These are phyloP conservation scores for Percopsis omiscomaycus DNA, from an alignment of 2,797 vertebrate species.

Conservation along the genomic window DNA sequence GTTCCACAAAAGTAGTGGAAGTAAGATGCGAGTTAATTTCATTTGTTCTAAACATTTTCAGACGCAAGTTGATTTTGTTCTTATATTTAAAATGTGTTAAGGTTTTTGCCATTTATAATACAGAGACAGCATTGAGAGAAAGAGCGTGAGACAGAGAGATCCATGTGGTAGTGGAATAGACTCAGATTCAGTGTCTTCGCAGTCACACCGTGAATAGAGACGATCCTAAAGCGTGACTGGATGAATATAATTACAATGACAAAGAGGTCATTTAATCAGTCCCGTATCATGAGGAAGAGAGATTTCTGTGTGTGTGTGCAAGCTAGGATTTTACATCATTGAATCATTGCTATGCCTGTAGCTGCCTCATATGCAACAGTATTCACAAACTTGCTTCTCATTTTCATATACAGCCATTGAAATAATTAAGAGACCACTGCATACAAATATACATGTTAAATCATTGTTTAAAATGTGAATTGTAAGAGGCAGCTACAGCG, in stretches of 20 bases:
- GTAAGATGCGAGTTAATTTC: too few relatives aligned
- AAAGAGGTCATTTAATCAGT: conserved; percentile 40
- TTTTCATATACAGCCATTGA: neutral
- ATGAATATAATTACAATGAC: conserved; percentile 36
- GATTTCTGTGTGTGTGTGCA: conserved; percentile 22
- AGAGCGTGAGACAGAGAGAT: too few relatives aligned
- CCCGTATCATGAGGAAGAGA: conserved; percentile 43
- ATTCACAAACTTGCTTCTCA: neutral
- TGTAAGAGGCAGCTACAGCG: neutral
- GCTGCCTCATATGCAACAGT: neutral
- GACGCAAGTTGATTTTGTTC: too few relatives aligned
- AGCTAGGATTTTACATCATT: neutral
- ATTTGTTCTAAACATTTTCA: too few relatives aligned
- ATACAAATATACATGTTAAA: neutral
- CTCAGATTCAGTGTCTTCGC: too few relatives aligned
- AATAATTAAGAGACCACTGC: neutral
- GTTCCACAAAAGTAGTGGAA: too few relatives aligned
- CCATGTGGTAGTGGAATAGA: too few relatives aligned
- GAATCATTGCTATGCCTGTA: neutral
- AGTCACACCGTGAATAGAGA: neutral
- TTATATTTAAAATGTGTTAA: too few relatives aligned
- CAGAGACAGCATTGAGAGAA: too few relatives aligned
- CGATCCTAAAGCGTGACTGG: conserved; percentile 6
- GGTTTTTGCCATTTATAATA: too few relatives aligned
- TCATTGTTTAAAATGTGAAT: too few relatives aligned